phyloP scores from a whole-genome alignment of 37 sponge, comb jelly and placozoan species.

The Crambe crambe region DNA sequence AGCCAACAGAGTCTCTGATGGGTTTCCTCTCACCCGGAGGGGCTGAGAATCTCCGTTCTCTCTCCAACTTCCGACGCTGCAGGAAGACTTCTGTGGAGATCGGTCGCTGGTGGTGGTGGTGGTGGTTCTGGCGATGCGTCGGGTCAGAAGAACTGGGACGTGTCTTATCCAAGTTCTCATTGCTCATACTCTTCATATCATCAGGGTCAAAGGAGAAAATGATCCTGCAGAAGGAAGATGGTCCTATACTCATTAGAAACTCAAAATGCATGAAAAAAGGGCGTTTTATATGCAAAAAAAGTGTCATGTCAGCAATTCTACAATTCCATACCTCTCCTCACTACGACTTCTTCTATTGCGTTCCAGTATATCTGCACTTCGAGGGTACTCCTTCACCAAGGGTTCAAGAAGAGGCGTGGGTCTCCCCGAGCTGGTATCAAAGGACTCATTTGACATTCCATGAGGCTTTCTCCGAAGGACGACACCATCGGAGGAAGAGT shows the following conservation, averaged over 20 bases:
- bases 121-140: background rate
- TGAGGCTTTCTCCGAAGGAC: background rate
- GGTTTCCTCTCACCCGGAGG: conserved; percentile 28
- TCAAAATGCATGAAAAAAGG: too few species aligned
- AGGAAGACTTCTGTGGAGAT: background rate
- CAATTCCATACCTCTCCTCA: conserved; percentile 34
- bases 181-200: conserved; percentile 28
- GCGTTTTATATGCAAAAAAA: too few species aligned
- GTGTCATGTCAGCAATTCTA: too few species aligned
- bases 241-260: too few species aligned
- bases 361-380: conserved; percentile 28
- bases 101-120: background rate
- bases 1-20: conserved; percentile 55
- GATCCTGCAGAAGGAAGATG: background rate
- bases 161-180: conserved; percentile 10
- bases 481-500: background rate
- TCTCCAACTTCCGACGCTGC: conserved; percentile 15
- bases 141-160: conserved; percentile 9
- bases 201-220: conserved; percentile 37
- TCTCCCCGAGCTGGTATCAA: background rate
- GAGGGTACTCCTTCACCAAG: too few species aligned
- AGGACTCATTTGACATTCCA: background rate
- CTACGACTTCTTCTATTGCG: conserved; percentile 38
- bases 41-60: conserved; percentile 43
- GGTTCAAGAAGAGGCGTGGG: background rate